phyloP scores from a whole-genome alignment of 2,888 invertebrate genomes.

The Uloborus plumipes region DNA sequence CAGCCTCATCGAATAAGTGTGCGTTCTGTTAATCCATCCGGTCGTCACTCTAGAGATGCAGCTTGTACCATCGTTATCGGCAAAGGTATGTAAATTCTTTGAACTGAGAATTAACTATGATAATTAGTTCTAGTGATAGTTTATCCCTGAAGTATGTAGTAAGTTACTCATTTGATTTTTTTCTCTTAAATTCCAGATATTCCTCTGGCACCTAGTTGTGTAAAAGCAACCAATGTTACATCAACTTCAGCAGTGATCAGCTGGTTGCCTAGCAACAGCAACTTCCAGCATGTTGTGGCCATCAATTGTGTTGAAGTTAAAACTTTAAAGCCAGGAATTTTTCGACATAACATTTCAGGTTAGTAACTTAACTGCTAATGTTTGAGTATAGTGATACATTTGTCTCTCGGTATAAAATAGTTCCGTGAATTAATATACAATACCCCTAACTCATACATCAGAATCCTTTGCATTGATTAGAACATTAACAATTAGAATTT shows the following conservation, averaged over 20 bases:
- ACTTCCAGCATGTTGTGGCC: slow-evolving; percentile 97
- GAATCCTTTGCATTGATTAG: too few relatives aligned
- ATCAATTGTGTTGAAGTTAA: slow-evolving; percentile 97
- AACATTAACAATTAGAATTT: too few relatives aligned
- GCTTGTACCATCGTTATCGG: slow-evolving; percentile 99
- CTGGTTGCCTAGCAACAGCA: slow-evolving; percentile 98
- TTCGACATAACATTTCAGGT: slow-evolving; percentile 89
- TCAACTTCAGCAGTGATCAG: slow-evolving; percentile 92
- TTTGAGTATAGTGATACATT: too few relatives aligned
- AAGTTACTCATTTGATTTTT: not conserved
- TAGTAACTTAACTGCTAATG: not conserved
- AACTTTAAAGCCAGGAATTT: slow-evolving; percentile 93
- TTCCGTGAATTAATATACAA: not conserved
- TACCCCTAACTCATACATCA: too few relatives aligned
- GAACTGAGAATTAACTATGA: not conserved
- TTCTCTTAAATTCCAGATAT: slow-evolving; percentile 79
- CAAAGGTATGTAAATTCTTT: slow-evolving; percentile 74
- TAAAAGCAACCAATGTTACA: slow-evolving; percentile 92
- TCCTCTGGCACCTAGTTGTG: slow-evolving; percentile 94
- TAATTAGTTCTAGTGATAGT: not conserved
- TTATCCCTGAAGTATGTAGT: not conserved
- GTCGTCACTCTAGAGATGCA: slow-evolving; percentile 94
- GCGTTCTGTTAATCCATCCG: slow-evolving; percentile 90
- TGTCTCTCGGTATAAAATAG: not conserved
- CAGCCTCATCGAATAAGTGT: slow-evolving; percentile 98